phyloP scores from a whole-genome alignment of 1,140 invertebrate species.

The Apocrypta bakeri region DNA sequence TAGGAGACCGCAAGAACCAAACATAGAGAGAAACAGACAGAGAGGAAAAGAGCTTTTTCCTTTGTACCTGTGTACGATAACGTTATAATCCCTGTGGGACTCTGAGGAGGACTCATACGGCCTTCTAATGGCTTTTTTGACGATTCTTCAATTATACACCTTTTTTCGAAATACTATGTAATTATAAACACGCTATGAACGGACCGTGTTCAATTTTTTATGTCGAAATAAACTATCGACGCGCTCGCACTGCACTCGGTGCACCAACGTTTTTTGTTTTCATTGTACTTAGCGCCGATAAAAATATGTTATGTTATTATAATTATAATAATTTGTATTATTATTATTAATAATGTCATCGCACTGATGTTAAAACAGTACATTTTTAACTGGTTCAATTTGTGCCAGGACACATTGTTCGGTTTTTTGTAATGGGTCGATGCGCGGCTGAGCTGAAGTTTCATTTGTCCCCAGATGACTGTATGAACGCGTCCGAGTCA shows the following conservation, averaged over 20 bases:
- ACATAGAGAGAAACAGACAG: no score
- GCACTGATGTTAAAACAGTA: background rate
- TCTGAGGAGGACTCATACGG: background rate
- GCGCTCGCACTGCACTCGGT: no score
- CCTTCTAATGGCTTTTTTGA: no score
- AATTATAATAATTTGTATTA: background rate
- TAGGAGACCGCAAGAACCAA: conserved; percentile 42
- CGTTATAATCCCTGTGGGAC: conserved; percentile 1
- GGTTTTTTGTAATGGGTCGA: background rate
- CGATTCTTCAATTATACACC: no score
- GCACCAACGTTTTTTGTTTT: background rate
- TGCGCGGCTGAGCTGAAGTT: background rate
- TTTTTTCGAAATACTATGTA: background rate
- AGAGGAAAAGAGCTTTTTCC: no score
- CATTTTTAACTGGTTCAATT: background rate
- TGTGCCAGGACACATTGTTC: background rate
- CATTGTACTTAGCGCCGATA: no score
- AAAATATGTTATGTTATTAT: no score
- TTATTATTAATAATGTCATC: background rate
- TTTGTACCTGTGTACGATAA: no score
- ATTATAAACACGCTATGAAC: background rate
- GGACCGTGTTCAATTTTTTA: background rate
- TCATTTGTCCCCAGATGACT: background rate
- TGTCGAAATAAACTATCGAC: background rate
- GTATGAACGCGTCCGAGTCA: background rate